A percentile compares a stretch with the other conserved stretches of the same genome.
These are phyloP conservation scores for Cetonia aurata DNA, from an alignment of 2,888 invertebrate species.

Conservation along the genomic window DNA sequence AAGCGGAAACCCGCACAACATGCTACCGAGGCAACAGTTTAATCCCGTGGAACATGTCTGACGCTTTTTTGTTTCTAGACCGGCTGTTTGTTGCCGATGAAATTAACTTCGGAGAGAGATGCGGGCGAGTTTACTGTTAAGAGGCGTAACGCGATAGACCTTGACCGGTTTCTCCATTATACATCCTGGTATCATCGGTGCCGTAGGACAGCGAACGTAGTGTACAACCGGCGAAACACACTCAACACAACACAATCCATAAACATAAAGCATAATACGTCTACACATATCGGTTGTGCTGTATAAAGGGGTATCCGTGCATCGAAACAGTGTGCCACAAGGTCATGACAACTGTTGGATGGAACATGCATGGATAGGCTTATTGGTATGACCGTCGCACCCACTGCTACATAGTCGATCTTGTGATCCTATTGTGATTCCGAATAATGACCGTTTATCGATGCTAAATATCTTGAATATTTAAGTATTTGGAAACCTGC, in stretches of 20 bases:
- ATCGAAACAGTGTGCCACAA: constrained; percentile 35
- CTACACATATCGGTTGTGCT: constrained; percentile 4
- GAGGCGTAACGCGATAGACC: constrained; percentile 34
- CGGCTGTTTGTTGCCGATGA: constrained; percentile 34
- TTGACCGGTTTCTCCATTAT: constrained; percentile 42
- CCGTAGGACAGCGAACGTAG: constrained; percentile 22
- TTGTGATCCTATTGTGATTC: constrained; percentile 46
- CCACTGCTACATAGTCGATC: constrained; percentile 40
- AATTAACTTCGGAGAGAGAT: constrained; percentile 30
- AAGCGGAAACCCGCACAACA: constrained; percentile 50
- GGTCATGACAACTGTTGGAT: constrained; percentile 40
- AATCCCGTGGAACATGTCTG: constrained; percentile 36
- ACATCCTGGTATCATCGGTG: constrained; percentile 39
- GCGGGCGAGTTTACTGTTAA: constrained; percentile 38
- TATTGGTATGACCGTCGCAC: constrained; percentile 48
- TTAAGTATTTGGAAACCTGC: constrained; percentile 40
- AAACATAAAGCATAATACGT: constrained; percentile 8
- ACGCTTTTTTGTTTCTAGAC: constrained; percentile 30
- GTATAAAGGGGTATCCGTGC: constrained; percentile 11
- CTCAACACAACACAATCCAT: constrained; percentile 12
- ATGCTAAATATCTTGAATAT: constrained; percentile 41
- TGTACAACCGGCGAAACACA: constrained; percentile 12
- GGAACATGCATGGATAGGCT: constrained; percentile 34
- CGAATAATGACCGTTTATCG: constrained; percentile 50
- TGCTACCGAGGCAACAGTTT: constrained; percentile 37